Percentiles rank a stretch among this genome's conserved stretches.
These are phyloP conservation scores for Ennomos fuscantarius DNA, from an alignment of 2,888 invertebrate genomes.

Conservation along the genomic window DNA sequence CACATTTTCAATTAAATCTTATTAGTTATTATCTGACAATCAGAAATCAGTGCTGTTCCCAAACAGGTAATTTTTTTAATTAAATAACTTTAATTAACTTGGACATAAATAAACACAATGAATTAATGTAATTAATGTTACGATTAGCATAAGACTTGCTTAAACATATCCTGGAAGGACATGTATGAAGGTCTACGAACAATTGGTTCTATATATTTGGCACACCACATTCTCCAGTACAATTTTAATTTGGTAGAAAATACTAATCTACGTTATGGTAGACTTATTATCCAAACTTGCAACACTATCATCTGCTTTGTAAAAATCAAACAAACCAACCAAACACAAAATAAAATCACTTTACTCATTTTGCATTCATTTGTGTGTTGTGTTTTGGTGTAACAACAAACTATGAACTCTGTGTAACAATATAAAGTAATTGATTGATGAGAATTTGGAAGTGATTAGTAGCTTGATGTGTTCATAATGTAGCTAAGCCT, in stretches of 20 bases:
- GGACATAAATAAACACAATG: too few relatives aligned
- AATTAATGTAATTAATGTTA: too few relatives aligned
- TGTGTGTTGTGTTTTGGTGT: conserved; percentile 76
- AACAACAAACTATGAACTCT: conserved; percentile 60
- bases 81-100: too few relatives aligned
- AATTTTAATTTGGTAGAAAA: conserved; percentile 9
- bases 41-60: too few relatives aligned
- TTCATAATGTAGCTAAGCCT: conserved; percentile 82
- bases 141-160: too few relatives aligned
- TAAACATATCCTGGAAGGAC: too few relatives aligned
- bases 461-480: conserved; percentile 76
- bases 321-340: conserved; percentile 50
- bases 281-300: conserved; percentile 38
- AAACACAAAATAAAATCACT: conserved; percentile 83
- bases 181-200: too few relatives aligned
- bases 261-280: conserved; percentile 6
- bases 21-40: too few relatives aligned
- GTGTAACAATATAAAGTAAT: conserved; percentile 50
- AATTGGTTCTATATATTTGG: too few relatives aligned
- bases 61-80: too few relatives aligned
- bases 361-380: conserved; percentile 79
- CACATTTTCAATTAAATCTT: too few relatives aligned
- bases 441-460: conserved; percentile 65
- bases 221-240: too few relatives aligned
- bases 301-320: conserved; percentile 60